Evolutionary conservation across 2,888 invertebrate genomes (phyloP).

Genomic region (Drosophila paracracens): DNA sequence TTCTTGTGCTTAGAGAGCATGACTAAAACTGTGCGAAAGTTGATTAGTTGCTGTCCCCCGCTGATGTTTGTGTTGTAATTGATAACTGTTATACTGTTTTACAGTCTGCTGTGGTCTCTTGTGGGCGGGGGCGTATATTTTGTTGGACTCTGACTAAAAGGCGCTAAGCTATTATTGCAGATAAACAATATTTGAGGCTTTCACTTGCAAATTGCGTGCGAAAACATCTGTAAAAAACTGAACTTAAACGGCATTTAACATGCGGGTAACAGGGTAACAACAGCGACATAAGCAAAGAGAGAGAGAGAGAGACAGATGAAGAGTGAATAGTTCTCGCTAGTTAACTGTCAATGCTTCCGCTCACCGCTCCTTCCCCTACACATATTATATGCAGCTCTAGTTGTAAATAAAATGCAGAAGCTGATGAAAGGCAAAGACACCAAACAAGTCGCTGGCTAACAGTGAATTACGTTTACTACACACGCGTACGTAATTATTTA

Average conservation of each 20-base stretch:
- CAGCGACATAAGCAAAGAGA: neutral
- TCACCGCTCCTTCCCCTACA: neutral
- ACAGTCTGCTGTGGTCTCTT: conserved; percentile 15
- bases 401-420: conserved; percentile 12
- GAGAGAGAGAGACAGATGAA: neutral
- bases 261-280: conserved; percentile 29
- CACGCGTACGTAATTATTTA: neutral
- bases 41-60: conserved; percentile 29
- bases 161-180: conserved; percentile 53
- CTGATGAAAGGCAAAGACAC: conserved; percentile 5
- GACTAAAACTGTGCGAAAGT: conserved; percentile 38
- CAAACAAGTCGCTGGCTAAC: conserved; percentile 11
- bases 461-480: conserved; percentile 2
- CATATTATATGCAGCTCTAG: conserved; percentile 4
- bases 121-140: conserved; percentile 1
- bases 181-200: conserved; percentile 59
- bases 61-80: conserved; percentile 28
- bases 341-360: conserved; percentile 15
- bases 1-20: conserved; percentile 27
- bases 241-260: neutral
- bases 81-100: conserved; percentile 26
- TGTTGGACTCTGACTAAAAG: conserved; percentile 29
- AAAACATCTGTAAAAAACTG: conserved; percentile 31
- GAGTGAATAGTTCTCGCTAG: neutral
- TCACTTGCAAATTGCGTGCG: conserved; percentile 58